Evolutionary conservation across 2,888 invertebrate species (phyloP).

Genomic region (Metellina segmentata): DNA sequence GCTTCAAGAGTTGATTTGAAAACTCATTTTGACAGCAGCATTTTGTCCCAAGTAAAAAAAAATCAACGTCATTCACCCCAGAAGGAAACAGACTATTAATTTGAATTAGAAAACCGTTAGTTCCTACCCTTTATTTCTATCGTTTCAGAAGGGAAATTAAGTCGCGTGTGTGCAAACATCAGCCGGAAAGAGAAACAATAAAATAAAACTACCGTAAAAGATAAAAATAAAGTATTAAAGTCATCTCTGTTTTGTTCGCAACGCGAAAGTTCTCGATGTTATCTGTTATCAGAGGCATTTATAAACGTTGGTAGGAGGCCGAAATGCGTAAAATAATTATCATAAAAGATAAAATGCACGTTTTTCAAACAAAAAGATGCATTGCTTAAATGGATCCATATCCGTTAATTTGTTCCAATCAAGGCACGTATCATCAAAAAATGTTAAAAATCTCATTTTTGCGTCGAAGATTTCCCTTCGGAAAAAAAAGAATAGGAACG

Average conservation of each 20-base stretch:
- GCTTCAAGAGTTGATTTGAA: too few species aligned
- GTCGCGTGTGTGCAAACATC: too few species aligned
- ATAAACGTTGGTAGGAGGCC: neutral
- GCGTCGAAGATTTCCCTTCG: neutral
- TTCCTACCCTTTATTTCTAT: neutral
- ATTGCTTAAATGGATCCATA: neutral
- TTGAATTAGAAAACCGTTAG: neutral
- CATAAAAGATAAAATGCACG: neutral
- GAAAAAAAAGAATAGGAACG: neutral
- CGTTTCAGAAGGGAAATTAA: neutral
- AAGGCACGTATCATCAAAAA: neutral
- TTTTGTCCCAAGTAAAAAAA: too few species aligned
- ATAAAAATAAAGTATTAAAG: neutral
- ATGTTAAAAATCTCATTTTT: neutral
- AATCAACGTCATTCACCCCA: too few species aligned
- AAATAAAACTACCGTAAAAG: neutral
- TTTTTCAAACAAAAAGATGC: neutral
- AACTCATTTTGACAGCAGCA: too few species aligned
- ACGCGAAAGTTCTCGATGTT: neutral
- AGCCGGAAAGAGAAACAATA: too few species aligned
- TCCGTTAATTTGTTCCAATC: neutral
- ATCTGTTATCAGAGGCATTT: neutral
- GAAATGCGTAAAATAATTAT: neutral
- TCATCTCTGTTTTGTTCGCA: neutral
- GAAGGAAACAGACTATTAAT: neutral